phyloP scores from a whole-genome alignment of 2,888 invertebrate genomes.

The Cepaea hortensis region DNA sequence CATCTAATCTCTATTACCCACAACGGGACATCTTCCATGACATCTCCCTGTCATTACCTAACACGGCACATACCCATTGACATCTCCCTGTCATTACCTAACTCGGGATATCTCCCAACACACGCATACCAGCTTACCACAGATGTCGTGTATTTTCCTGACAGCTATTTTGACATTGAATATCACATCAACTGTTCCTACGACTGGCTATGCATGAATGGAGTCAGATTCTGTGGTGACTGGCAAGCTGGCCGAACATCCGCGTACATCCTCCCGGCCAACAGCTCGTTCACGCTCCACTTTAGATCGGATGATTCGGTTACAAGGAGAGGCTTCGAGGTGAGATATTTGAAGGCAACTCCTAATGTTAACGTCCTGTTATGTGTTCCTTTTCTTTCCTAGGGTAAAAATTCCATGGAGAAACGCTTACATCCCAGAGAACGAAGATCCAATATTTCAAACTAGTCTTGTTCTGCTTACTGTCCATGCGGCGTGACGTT shows the following conservation, averaged over 20 bases:
- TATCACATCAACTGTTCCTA: background rate
- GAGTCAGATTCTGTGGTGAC: conserved; percentile 15
- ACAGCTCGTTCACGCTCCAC: background rate
- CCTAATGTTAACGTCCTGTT: background rate
- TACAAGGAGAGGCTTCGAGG: background rate
- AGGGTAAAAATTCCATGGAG: too few species aligned
- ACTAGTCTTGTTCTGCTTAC: too few species aligned
- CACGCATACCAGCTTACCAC: background rate
- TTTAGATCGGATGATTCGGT: background rate
- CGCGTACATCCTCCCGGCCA: background rate
- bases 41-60: background rate
- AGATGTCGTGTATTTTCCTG: background rate
- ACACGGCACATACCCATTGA: too few species aligned
- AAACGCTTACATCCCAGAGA: too few species aligned
- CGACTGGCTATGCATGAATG: background rate
- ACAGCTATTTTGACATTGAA: background rate
- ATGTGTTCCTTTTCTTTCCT: too few species aligned
- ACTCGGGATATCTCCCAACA: too few species aligned
- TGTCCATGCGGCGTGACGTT: too few species aligned
- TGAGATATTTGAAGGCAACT: background rate
- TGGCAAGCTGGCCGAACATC: background rate
- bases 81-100: too few species aligned
- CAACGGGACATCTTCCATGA: background rate
- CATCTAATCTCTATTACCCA: background rate
- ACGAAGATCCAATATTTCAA: too few species aligned